These are phyloP conservation scores for Thaumatotibia leucotreta DNA, from an alignment of 1,140 invertebrate species.

Conservation along the genomic window DNA sequence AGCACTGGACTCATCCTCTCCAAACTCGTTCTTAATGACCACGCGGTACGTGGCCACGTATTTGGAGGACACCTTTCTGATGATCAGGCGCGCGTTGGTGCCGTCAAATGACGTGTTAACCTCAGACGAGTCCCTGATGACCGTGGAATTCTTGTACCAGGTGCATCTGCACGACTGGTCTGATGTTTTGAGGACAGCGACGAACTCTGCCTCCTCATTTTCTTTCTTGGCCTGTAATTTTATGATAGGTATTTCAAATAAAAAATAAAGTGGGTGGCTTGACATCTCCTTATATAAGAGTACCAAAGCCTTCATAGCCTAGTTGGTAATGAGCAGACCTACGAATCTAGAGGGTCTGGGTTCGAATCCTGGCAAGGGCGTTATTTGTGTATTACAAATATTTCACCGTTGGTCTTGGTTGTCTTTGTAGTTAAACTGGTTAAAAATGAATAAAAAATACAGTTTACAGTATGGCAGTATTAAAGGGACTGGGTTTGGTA, in stretches of 20 bases:
- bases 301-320: too few species aligned
- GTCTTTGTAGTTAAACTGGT: too few species aligned
- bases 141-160: conserved; percentile 90
- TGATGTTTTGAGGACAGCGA: conserved; percentile 82
- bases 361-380: too few species aligned
- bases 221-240: conserved; percentile 75
- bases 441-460: too few species aligned
- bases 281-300: too few species aligned
- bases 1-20: conserved; percentile 88
- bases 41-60: conserved; percentile 87
- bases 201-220: conserved; percentile 87
- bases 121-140: conserved; percentile 83
- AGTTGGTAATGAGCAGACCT: too few species aligned
- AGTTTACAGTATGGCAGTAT: too few species aligned
- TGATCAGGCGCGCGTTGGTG: conserved; percentile 85
- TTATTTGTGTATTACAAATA: too few species aligned
- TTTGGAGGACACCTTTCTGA: conserved; percentile 83
- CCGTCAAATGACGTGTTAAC: conserved; percentile 87
- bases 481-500: too few species aligned
- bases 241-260: neutral
- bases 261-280: neutral
- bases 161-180: conserved; percentile 88
- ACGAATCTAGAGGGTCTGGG: too few species aligned
- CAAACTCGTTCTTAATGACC: conserved; percentile 88
- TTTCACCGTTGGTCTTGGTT: too few species aligned